These are phyloP conservation scores for Drosophila pegasa DNA, from an alignment of 2,888 invertebrate species.

Conservation along the genomic window DNA sequence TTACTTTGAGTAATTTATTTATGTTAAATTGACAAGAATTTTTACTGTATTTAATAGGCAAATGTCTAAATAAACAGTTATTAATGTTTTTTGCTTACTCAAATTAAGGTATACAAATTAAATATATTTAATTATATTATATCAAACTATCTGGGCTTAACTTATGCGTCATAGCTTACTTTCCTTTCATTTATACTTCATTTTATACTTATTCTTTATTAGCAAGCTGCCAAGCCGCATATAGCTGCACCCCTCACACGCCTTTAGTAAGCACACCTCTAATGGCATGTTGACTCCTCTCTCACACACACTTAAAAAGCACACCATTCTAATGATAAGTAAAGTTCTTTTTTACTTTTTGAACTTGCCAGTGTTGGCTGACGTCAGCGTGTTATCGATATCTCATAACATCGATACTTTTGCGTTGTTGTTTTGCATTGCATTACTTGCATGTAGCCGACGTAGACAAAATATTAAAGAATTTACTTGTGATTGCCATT, in stretches of 20 bases:
- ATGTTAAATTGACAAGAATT: neutral
- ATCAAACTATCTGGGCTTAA: too few species aligned
- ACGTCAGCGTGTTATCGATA: slow-evolving; percentile 20
- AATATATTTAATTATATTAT: too few species aligned
- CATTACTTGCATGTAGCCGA: slow-evolving; percentile 28
- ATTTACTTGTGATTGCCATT: neutral
- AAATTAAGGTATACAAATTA: neutral
- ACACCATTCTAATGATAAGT: neutral
- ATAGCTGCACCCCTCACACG: slow-evolving; percentile 1
- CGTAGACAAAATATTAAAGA: slow-evolving; percentile 34
- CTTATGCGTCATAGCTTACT: too few species aligned
- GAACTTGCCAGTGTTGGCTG: slow-evolving; percentile 8
- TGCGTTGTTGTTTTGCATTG: slow-evolving; percentile 13
- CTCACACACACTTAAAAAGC: neutral
- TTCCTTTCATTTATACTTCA: neutral
- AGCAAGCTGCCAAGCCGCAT: neutral
- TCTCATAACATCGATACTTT: slow-evolving; percentile 32
- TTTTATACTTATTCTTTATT: neutral
- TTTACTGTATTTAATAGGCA: neutral
- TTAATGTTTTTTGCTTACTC: neutral
- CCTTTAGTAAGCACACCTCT: neutral
- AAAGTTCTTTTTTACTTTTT: neutral
- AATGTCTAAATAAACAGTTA: too few species aligned
- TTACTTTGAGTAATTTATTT: neutral
- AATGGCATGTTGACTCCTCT: too few species aligned